Evolutionary conservation across 2,797 vertebrate genomes (phyloP).

Genomic region (Melanotaenia nigrans): DNA sequence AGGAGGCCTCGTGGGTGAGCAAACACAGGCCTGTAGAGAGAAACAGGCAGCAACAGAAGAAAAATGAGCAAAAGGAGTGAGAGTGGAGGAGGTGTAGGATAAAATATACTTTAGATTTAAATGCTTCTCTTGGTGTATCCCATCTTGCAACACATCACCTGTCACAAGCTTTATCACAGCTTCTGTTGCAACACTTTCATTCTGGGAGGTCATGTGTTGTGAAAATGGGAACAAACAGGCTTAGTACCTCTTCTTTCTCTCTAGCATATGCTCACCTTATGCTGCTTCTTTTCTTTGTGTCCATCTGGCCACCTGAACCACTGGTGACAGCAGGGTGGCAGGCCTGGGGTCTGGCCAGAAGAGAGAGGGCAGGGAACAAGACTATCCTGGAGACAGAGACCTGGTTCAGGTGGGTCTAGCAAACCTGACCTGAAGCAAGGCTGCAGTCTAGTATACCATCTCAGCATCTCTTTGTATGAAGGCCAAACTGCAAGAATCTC

Average conservation of each 20-base stretch:
- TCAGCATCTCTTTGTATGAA: constrained; percentile 23
- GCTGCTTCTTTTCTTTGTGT: constrained; percentile 53
- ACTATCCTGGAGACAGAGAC: constrained; percentile 18
- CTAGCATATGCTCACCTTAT: constrained; percentile 75
- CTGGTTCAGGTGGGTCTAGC: constrained; percentile 15
- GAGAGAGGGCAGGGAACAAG: constrained; percentile 14
- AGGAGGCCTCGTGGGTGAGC: constrained; percentile 50
- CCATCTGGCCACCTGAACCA: constrained; percentile 61
- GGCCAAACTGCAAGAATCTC: constrained; percentile 56
- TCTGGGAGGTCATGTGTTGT: constrained; percentile 1
- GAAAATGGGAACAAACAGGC: not conserved
- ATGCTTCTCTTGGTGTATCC: constrained; percentile 27
- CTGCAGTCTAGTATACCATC: constrained; percentile 34
- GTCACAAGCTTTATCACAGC: constrained; percentile 17
- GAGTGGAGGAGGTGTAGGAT: constrained; percentile 19
- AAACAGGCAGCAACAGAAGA: constrained; percentile 17
- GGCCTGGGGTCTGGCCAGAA: constrained; percentile 47
- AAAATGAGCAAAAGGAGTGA: not conserved
- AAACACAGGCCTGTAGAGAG: constrained; percentile 44
- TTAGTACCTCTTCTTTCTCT: constrained; percentile 5
- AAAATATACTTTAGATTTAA: constrained; percentile 27
- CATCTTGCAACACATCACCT: constrained; percentile 38
- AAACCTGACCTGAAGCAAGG: constrained; percentile 6
- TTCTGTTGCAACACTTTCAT: constrained; percentile 15
- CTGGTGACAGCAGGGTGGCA: constrained; percentile 58